phyloP scores from a whole-genome alignment of 2,888 invertebrate species.

The Epistrophe grossulariae region DNA sequence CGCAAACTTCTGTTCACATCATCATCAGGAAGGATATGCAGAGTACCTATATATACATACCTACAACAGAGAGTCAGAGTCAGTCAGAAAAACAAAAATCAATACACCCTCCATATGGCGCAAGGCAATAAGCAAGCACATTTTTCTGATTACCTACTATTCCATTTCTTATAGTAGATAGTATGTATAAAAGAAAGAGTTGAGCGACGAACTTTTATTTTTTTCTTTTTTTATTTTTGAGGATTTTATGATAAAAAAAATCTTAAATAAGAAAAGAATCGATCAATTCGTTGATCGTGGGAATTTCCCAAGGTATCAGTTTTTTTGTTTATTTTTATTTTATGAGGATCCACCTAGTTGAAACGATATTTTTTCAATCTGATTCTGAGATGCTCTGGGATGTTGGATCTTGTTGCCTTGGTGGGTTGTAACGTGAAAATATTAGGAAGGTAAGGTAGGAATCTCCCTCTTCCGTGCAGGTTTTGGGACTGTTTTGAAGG shows the following conservation, averaged over 20 bases:
- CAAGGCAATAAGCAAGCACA: conserved; percentile 50
- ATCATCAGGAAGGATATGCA: conserved; percentile 32
- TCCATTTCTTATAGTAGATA: conserved; percentile 2
- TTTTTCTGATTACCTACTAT: conserved; percentile 16
- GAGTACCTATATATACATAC: background rate
- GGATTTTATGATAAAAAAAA: conserved; percentile 29
- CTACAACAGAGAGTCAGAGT: background rate
- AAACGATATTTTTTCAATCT: conserved; percentile 59
- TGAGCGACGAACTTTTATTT: conserved; percentile 34
- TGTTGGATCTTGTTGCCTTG: conserved; percentile 6
- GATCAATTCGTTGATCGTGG: conserved; percentile 70
- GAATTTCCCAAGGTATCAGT: conserved; percentile 57
- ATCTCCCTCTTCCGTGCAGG: conserved; percentile 53
- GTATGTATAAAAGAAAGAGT: conserved; percentile 22
- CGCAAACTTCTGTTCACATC: conserved; percentile 58
- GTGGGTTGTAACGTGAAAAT: conserved; percentile 72
- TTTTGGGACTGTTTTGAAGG: background rate
- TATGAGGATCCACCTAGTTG: conserved; percentile 52
- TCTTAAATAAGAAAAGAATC: conserved; percentile 47
- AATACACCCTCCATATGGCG: conserved; percentile 71
- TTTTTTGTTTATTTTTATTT: conserved; percentile 27
- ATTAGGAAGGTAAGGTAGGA: conserved; percentile 53
- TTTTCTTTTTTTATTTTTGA: background rate
- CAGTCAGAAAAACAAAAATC: conserved; percentile 40
- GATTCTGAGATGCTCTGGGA: background rate